Base-by-base conservation (phyloP, 2,888 invertebrate species). In the Junonia oenone region DNA sequence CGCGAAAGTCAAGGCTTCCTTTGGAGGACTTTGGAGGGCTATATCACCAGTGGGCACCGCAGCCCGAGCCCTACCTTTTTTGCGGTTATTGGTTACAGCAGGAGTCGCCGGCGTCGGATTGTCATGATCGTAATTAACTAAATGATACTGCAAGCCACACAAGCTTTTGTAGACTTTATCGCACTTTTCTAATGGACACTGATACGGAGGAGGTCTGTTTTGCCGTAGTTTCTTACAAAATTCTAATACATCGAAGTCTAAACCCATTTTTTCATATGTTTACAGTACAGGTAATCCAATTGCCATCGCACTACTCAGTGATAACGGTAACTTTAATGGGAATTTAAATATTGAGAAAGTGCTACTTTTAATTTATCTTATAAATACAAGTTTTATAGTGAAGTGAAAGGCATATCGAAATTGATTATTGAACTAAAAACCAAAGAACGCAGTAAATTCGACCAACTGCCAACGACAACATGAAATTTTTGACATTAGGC, bases 81-180 rank as follows among this genome's bases (percentile, higher is more conserved):
- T 94, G 43, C 93, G 91, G 68, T 92, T 91, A 63, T 91, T 92
- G 49, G 93, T 92, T 56, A 92, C 88, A 11, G 92, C 79, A 33
- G 93, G 93, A 55, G 93, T 92, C 45, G 91, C 82, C 46, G 94
- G 93, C 57, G 93, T 92, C 11, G 94, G 94, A 74, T 95, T 95
- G 70, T 95, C 95, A 77, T 97, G 96, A 78, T 97, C 96, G 80
- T 93, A 96, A 77, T 96, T 95, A 63, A 94, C 94, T 67, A 97
- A 83, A 76, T 97, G 97, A 77, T 96, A 96, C 73, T 96, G 96
- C 66, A 97, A 91, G 0, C 97, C 97, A 63, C 94, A 94, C 62
- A 96, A 93, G 61, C 96, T 96, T 83, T 96, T 96, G 81, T 97
- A 97, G 17, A 94, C 93, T 77, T 95, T 95, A 65, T 94, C 95